Conservation (phyloP, 2,888 invertebrate genomes). For the Serripes groenlandicus region DNA sequence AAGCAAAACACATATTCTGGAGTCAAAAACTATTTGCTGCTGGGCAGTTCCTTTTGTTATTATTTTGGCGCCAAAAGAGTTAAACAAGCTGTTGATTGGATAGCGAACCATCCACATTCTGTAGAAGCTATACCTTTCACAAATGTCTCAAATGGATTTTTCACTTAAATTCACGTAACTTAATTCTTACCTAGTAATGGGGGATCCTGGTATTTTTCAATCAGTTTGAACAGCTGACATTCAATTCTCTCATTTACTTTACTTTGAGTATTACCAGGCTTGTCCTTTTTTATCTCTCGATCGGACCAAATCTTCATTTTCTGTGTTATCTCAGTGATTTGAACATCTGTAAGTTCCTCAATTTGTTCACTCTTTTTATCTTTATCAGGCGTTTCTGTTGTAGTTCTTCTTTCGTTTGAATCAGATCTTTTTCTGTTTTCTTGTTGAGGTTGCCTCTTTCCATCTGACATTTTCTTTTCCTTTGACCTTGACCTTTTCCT, state of each 20-base stretch:
- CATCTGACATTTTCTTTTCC: conserved; percentile 11
- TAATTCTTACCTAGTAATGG: conserved; percentile 16
- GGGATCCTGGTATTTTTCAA: neutral
- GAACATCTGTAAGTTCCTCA: neutral
- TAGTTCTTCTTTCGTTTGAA: neutral
- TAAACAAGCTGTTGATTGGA: too few relatives aligned
- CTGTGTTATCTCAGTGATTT: neutral
- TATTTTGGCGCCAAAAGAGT: too few relatives aligned
- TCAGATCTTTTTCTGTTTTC: conserved; percentile 1
- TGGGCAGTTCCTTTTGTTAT: too few relatives aligned
- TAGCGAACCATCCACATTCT: too few relatives aligned
- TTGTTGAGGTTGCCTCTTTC: conserved; percentile 6
- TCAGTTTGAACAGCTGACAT: conserved; percentile 3
- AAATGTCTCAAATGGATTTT: too few relatives aligned
- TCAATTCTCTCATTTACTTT: neutral
- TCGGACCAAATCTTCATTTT: neutral
- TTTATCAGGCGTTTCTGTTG: neutral
- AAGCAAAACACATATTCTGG: too few relatives aligned
- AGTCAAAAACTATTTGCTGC: too few relatives aligned
- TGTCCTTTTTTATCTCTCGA: too few relatives aligned
- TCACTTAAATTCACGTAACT: too few relatives aligned
- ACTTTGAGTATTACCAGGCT: too few relatives aligned
- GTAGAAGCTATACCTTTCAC: too few relatives aligned
- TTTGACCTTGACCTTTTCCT: conserved; percentile 15
- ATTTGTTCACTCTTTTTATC: neutral